These are phyloP conservation scores for Mustela lutreola DNA, from an alignment of 2,113 vertebrate species.

Conservation along the genomic window DNA sequence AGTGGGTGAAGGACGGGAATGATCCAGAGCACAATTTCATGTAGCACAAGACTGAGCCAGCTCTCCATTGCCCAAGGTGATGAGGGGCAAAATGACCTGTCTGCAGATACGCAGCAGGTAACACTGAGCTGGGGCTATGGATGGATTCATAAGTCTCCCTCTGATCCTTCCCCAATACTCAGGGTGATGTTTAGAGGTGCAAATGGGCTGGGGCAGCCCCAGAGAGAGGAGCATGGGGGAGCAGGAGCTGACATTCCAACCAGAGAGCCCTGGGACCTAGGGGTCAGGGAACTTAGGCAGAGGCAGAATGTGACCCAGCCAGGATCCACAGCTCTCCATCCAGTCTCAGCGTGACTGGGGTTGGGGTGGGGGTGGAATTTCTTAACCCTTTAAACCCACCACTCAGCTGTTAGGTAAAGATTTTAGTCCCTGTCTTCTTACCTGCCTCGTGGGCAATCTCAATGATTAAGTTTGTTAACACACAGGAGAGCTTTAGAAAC, in stretches of 20 bases:
- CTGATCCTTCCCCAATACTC: neutral
- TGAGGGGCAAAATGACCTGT: neutral
- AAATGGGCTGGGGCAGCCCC: neutral
- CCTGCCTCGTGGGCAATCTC: rapidly evolving
- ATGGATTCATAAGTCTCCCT: too few relatives aligned
- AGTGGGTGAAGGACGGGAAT: neutral
- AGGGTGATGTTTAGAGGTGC: neutral
- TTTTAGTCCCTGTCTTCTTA: neutral
- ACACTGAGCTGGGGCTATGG: neutral
- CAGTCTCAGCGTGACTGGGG: neutral
- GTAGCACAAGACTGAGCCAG: neutral
- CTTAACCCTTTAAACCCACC: neutral
- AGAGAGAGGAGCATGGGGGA: neutral
- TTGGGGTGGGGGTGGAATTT: neutral
- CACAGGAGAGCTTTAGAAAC: neutral
- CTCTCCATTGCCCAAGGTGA: neutral
- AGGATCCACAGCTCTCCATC: neutral
- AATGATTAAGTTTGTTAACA: neutral
- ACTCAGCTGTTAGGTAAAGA: neutral
- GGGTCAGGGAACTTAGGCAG: neutral
- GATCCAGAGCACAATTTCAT: neutral
- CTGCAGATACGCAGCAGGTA: neutral
- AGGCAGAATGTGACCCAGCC: neutral
- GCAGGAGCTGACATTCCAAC: neutral
- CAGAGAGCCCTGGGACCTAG: neutral